A percentile compares a stretch with the other conserved stretches of the same genome.
These are phyloP conservation scores for Trachelus troglodyta DNA, from an alignment of 2,888 invertebrate species.

Conservation along the genomic window DNA sequence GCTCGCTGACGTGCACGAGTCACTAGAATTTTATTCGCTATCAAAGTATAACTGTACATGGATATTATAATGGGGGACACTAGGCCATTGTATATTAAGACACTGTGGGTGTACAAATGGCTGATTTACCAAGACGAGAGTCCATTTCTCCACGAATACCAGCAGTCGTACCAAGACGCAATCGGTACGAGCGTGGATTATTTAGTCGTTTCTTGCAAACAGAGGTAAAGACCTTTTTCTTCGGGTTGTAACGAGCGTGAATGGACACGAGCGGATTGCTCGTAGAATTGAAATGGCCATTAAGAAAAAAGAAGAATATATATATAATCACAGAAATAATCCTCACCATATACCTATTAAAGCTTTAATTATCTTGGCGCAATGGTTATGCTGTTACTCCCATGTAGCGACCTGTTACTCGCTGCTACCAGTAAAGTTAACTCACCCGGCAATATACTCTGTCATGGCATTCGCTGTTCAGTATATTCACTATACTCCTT, in stretches of 20 bases:
- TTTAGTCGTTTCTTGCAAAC: not conserved
- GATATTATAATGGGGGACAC: not conserved
- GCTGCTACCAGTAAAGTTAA: not conserved
- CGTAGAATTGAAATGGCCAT: not conserved
- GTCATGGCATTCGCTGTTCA: not conserved
- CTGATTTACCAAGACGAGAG: not conserved
- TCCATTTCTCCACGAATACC: not conserved
- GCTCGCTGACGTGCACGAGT: no score
- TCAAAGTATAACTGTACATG: not conserved
- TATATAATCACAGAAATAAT: conserved; percentile 18
- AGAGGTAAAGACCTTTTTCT: not conserved
- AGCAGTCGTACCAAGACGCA: not conserved
- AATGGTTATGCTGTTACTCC: not conserved
- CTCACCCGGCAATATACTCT: not conserved
- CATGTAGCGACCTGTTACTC: conserved; percentile 4
- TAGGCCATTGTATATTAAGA: not conserved
- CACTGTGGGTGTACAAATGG: not conserved
- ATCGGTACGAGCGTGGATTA: not conserved
- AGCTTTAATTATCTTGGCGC: conserved; percentile 22
- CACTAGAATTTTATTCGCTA: no score
- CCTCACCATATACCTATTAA: conserved; percentile 19
- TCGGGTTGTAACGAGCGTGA: conserved; percentile 7
- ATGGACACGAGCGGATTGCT: not conserved
- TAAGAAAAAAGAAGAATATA: not conserved
- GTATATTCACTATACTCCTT: not conserved